Conservation (phyloP, 2,888 invertebrate genomes). For the Cephonodes hylas region DNA sequence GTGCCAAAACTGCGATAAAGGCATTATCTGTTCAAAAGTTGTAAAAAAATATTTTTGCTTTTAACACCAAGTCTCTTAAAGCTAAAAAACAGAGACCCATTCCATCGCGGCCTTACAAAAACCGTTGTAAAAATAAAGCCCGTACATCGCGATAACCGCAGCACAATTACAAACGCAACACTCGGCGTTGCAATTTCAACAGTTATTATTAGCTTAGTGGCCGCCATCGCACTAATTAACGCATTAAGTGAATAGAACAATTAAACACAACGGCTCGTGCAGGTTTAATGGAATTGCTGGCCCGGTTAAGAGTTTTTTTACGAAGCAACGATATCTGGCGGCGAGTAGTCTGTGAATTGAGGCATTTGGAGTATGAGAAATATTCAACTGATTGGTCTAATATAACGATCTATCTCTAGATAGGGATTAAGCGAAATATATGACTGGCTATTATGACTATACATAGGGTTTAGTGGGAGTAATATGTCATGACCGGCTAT, state of each 20-base stretch:
- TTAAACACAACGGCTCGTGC: not conserved
- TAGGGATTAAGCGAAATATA: too few relatives aligned
- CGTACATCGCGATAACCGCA: not conserved
- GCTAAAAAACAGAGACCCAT: not conserved
- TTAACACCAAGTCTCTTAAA: too few relatives aligned
- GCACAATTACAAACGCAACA: not conserved
- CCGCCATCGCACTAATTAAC: not conserved
- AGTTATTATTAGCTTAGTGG: conserved; percentile 3
- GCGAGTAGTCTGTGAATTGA: not conserved
- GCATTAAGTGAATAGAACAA: conserved; percentile 2
- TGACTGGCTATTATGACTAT: too few relatives aligned
- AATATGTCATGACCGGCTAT: too few relatives aligned
- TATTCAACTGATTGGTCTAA: too few relatives aligned
- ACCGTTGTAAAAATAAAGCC: not conserved
- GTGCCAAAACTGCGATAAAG: too few relatives aligned
- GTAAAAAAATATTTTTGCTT: too few relatives aligned
- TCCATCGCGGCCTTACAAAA: not conserved
- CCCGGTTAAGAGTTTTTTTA: not conserved
- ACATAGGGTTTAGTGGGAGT: too few relatives aligned
- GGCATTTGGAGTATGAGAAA: not conserved
- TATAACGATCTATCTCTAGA: too few relatives aligned
- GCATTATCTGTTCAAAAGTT: too few relatives aligned
- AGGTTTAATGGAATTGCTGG: not conserved
- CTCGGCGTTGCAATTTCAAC: not conserved
- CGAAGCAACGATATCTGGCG: not conserved